Evolutionary conservation across 2,888 invertebrate genomes (phyloP), one percentile per base, ranked within the genome.

Genomic region (Galerucella calmariensis): DNA sequence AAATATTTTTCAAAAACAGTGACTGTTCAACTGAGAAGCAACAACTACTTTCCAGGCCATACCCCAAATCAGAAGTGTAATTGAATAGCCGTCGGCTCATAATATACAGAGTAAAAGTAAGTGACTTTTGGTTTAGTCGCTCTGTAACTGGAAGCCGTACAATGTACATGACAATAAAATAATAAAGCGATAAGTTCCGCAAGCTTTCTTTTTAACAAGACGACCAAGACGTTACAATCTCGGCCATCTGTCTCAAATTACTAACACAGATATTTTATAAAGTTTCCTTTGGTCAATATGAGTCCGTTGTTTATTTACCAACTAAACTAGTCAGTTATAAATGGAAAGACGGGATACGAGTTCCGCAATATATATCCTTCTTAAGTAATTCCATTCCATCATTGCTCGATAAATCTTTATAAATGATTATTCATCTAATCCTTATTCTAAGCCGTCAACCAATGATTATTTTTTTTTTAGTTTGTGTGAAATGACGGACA

Each of bases 341-440:
- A 81, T 81, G 80, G 80, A 67, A 79, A 79, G 78, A 81, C 81
- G 59, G 77, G 79, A 79, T 79, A 61, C 75, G 73, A 80, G 80
- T 79, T 80, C 79, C 78, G 81, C 78, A 79, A 81, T 71, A 77
- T 79, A 75, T 77, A 80, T 79, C 78, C 81, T 77, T 81, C 79
- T 79, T 81, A 75, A 79, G 79, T 79, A 77, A 79, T 76, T 78
- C 70, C 77, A 78, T 79, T 77, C 76, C 78, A 76, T 79, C 78
- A 78, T 72, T 75, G 75, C 75, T 68, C 79, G 72, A 79, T 81
- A 81, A 81, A 81, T 81, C 80, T 80, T 79, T 76, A 78, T 78
- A 80, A 81, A 81, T 81, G 75, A 75, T 76, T 74, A 77, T 79
- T 79, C 72, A 75, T 73, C 77, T 77, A 75, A 76, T 77, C 76